Evolutionary conservation across 2,797 vertebrate genomes (phyloP), one percentile per base, ranked within the genome.

Genomic region (Lutjanus argentimaculatus): DNA sequence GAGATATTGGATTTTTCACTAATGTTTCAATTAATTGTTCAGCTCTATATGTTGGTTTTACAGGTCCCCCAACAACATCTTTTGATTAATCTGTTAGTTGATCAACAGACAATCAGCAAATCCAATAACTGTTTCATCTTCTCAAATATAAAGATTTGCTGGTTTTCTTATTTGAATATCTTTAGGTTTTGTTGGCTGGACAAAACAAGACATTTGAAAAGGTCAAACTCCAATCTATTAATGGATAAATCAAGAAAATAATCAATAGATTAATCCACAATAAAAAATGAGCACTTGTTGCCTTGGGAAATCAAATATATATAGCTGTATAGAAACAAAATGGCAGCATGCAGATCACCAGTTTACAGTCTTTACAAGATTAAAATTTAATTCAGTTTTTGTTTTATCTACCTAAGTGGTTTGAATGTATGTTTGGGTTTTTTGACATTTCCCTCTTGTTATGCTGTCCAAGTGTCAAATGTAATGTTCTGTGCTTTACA

Each of bases 401-500:
- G 63, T 59, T 77, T 56, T 48, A 73, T 68, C 45, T 72, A 66
- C 72, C 36, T 25, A 45, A 58, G 46, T 45, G 49, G 21, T 81
- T 77, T 75, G 21, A 53, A 72, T 56, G 14, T 1, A 52, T 36
- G 9, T 43, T 36, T 49, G 42, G 21, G 62, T 57, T 74, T 76
- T 75, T 8, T 43, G 21, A 71, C 77, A 71, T n/a, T 46, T 48
- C n/a, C n/a, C n/a, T 55, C 21, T 78, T 89, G 57, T 86, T 69
- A 15, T 64, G 25, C 65, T 62, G 72, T 71, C 69, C 21, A 77
- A 70, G 67, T 88, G 72, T 85, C 77, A 87, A 58, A 68, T 75
- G 73, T 55, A 81, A 79, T 83, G 46, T 71, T 85, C 75, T 83
- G 68, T 82, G 69, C 80, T 77, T 59, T 66, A 45, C n/a, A 83